Evolutionary conservation across 2,888 invertebrate genomes (phyloP).

Genomic region (Drosophila multiciliata): DNA sequence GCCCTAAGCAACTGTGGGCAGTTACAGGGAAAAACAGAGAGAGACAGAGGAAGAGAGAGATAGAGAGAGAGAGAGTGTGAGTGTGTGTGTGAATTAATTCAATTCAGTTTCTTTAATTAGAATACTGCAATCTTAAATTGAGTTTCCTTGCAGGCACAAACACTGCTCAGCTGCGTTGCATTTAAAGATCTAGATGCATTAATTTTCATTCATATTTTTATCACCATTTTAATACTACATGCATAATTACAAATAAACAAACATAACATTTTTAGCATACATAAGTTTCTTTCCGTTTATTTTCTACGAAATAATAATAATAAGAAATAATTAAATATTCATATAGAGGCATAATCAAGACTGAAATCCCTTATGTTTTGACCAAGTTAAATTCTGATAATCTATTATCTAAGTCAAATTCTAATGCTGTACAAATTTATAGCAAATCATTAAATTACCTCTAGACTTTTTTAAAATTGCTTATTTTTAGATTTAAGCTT

Average conservation of each 20-base stretch:
- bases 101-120: constrained; percentile 33
- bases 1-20: constrained; percentile 40
- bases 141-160: constrained; percentile 5
- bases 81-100: constrained; percentile 42
- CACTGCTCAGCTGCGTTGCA: neutral
- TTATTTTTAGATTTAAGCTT: neutral
- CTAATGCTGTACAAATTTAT: neutral
- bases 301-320: neutral
- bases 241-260: neutral
- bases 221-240: neutral
- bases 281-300: neutral
- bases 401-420: neutral
- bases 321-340: neutral
- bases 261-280: neutral
- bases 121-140: constrained; percentile 33
- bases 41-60: neutral
- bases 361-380: neutral
- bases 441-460: neutral
- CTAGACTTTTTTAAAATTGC: too few relatives aligned
- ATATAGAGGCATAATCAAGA: neutral
- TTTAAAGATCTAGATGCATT: neutral
- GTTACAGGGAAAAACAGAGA: neutral
- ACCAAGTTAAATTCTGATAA: neutral
- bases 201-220: constrained; percentile 1
- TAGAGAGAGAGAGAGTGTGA: neutral